Evolutionary conservation across 2,113 vertebrate genomes (phyloP).

Genomic region (Phylloscopus trochilus): DNA sequence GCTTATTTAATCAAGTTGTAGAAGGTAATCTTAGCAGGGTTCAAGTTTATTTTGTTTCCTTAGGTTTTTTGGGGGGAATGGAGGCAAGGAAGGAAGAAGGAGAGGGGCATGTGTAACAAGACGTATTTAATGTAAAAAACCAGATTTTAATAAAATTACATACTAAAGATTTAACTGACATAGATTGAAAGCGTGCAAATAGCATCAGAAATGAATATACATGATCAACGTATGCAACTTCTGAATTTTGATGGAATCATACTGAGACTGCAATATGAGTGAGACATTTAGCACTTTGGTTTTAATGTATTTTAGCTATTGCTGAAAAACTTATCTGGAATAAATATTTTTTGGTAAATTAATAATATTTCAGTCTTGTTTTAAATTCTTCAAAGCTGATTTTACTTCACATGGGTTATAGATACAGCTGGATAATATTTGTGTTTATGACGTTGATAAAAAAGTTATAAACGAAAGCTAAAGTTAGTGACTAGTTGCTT

Average conservation of each 20-base stretch:
- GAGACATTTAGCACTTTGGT: background rate
- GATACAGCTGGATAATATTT: background rate
- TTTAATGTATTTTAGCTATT: background rate
- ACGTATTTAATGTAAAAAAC: background rate
- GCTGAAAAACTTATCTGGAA: background rate
- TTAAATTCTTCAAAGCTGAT: background rate
- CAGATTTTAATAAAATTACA: background rate
- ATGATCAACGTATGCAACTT: background rate
- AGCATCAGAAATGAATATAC: background rate
- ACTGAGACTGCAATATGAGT: background rate
- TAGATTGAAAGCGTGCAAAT: background rate
- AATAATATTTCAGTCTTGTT: background rate
- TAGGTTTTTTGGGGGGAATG: accelerated
- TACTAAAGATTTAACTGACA: background rate
- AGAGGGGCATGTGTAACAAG: background rate
- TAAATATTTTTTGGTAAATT: background rate
- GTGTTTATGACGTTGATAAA: background rate
- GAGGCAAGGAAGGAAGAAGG: background rate
- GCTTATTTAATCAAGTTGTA: constrained; percentile 2
- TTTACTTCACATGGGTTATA: background rate
- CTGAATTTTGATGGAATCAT: background rate
- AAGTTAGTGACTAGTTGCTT: background rate
- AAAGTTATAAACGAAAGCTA: background rate
- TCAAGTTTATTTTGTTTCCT: constrained; percentile 1
- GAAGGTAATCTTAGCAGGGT: background rate